Evolutionary conservation across 2,797 vertebrate species (phyloP).

Genomic region (Dromococcyx pavoninus): DNA sequence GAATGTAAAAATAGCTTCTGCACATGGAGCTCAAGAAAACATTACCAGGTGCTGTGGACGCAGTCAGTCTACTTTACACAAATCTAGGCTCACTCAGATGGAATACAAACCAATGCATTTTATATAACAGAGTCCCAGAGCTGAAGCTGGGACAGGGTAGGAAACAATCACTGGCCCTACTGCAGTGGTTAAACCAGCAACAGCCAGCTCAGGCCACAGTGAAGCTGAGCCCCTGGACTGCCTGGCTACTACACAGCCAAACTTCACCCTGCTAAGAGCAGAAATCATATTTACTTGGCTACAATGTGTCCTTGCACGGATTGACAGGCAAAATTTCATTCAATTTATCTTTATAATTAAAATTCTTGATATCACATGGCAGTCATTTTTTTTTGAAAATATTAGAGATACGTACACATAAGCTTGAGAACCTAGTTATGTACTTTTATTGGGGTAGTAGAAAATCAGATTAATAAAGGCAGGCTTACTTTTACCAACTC

Average conservation of each 20-base stretch:
- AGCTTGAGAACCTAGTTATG: not conserved
- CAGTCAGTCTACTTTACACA: not conserved
- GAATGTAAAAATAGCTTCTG: not conserved
- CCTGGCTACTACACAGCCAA: fast-evolving
- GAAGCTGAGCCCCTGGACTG: not conserved
- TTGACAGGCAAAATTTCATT: not conserved
- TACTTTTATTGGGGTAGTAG: not conserved
- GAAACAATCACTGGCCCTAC: not conserved
- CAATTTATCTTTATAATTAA: not conserved
- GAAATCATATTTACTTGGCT: not conserved
- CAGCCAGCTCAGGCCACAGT: not conserved
- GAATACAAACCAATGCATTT: not conserved
- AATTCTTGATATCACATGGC: not conserved
- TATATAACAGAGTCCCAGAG: not conserved
- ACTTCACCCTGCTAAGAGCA: fast-evolving
- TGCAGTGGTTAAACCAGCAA: not conserved
- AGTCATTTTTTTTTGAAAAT: not conserved
- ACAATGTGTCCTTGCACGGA: not conserved
- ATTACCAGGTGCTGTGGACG: not conserved
- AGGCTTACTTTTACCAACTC: fast-evolving
- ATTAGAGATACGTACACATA: not conserved
- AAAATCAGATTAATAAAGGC: not conserved
- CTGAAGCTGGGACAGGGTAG: not conserved
- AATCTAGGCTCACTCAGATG: no score
- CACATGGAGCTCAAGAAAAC: not conserved